Evolutionary conservation across 2,113 vertebrate genomes (phyloP), one percentile per base, ranked within the genome.

Genomic region (Peromyscus californicus): DNA sequence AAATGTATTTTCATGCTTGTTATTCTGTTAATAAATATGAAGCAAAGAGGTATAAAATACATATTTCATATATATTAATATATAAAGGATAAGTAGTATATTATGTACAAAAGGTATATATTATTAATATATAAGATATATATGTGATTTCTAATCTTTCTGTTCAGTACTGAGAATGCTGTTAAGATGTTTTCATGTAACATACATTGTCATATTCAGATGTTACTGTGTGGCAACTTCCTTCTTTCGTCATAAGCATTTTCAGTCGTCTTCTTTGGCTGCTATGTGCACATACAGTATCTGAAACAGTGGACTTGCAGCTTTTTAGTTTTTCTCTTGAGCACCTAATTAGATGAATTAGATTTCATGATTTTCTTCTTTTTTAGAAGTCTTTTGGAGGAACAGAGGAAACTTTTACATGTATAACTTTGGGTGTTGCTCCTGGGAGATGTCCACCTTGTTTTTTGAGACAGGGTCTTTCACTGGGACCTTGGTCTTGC

Each of bases 121-220:
- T 72, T 72, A 11, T 39, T n/a, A 72, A 39, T 61, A 59, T 39
- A 8, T 39, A 57, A 26, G 70, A 92, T 69, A 51, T 1, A 2
- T 48, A 72, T 72, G 19, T 90, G 48, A 80, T 91, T 90, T 93
- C 48, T 88, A 65, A 57, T 95, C 89, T 96, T 95, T 90, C 75
- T 72, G 51, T 89, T 80, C 0, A 39, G 9, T 95, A 93, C 45
- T 76, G 87, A 80, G 45, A 93, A 83, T 45, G 4, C 31, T 91
- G 76, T 96, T 75, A 82, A 87, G 79, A 83, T 59, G 5, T 16
- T 83, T 54, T 15, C 74, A 15, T 26, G n/a, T 84, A 8, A 63
- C 57, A 84, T 63, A 84, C 11, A 29, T 84, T 63, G 36, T 63
- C 57, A 63, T 61, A 42, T 42, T 63, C 82, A 63, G n/a, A 42